Conservation (phyloP, 2,113 vertebrate genomes). For the Elaphurus davidianus region DNA sequence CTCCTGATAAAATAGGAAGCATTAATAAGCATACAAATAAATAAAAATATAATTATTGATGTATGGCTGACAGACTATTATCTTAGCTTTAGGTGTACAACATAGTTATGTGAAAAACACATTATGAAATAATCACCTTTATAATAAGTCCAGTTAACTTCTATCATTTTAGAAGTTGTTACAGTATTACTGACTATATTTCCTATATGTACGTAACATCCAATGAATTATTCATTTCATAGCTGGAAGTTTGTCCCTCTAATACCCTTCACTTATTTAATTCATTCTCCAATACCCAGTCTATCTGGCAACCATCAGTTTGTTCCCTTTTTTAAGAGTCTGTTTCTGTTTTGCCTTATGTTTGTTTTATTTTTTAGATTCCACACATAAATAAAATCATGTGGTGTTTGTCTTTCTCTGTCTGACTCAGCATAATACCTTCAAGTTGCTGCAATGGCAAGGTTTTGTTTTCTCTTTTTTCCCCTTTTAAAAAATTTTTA, state of each 20-base stretch:
- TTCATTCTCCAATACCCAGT: not conserved
- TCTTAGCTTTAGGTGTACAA: not conserved
- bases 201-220: not conserved
- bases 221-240: not conserved
- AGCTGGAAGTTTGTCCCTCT: not conserved
- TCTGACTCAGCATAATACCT: not conserved
- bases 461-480: not conserved
- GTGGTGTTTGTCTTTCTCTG: not conserved
- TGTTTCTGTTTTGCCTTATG: not conserved
- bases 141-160: not conserved
- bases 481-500: fast-evolving
- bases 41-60: not conserved
- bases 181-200: not conserved
- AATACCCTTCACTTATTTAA: not conserved
- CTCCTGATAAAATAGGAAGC: not conserved
- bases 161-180: not conserved
- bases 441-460: not conserved
- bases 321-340: not conserved
- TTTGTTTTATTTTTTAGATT: not conserved
- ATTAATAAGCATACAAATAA: not conserved
- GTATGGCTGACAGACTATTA: not conserved
- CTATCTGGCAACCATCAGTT: not conserved
- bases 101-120: not conserved
- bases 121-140: not conserved
- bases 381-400: not conserved